These are phyloP conservation scores for Vanessa cardui DNA, from an alignment of 2,888 invertebrate species.

Conservation along the genomic window DNA sequence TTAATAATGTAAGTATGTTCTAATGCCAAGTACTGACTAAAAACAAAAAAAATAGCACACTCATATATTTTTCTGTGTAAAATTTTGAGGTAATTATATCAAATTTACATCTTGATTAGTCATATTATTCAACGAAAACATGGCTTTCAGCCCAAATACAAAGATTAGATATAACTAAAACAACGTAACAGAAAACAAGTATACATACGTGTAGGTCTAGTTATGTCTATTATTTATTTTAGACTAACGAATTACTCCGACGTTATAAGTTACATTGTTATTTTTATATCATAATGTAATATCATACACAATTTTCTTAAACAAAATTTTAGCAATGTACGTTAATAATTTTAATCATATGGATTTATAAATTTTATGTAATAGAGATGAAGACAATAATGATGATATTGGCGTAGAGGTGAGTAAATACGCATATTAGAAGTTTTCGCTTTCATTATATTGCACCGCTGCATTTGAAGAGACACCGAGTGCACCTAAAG, in stretches of 20 bases:
- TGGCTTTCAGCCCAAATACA: slow-evolving; percentile 18
- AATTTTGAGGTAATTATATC: too few species aligned
- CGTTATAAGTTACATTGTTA: not conserved
- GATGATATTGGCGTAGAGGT: not conserved
- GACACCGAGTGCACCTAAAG: slow-evolving; percentile 19
- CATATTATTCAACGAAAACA: not conserved
- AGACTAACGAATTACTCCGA: not conserved
- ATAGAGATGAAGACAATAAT: not conserved
- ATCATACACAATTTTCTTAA: too few species aligned
- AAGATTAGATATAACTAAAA: slow-evolving; percentile 11
- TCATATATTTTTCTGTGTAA: too few species aligned
- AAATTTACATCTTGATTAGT: not conserved
- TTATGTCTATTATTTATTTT: not conserved
- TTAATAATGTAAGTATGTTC: too few species aligned
- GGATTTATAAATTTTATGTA: too few species aligned
- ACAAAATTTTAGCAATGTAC: too few species aligned
- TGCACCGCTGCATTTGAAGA: slow-evolving; percentile 32
- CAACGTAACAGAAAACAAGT: slow-evolving; percentile 7
- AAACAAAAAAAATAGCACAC: too few species aligned
- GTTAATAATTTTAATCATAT: too few species aligned
- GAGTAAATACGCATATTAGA: slow-evolving; percentile 23
- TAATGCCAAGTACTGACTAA: too few species aligned
- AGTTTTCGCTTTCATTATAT: slow-evolving; percentile 49
- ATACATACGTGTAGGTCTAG: slow-evolving; percentile 26
- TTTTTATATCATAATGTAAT: too few species aligned